A percentile compares a stretch with the other conserved stretches of the same genome.
These are phyloP conservation scores for Rotaria sp. DNA, from an alignment of 2,888 invertebrate genomes.

Conservation along the genomic window DNA sequence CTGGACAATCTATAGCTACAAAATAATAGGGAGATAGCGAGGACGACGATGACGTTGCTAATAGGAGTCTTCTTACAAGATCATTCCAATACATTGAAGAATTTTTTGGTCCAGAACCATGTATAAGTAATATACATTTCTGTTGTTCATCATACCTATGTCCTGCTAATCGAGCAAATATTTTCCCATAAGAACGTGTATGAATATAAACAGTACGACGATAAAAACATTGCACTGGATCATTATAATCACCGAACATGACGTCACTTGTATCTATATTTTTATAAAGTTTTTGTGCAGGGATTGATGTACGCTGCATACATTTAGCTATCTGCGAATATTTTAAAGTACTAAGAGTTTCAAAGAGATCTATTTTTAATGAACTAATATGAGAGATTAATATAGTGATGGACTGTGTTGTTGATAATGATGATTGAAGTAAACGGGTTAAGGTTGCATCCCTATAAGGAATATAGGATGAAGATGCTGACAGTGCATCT, in stretches of 20 bases:
- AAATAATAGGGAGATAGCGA: conserved; percentile 26
- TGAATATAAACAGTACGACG: conserved; percentile 27
- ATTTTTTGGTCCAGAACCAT: background rate
- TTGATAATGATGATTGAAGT: conserved; percentile 26
- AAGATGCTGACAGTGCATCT: background rate
- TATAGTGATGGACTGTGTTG: background rate
- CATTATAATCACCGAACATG: conserved; percentile 21
- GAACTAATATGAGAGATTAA: conserved; percentile 15
- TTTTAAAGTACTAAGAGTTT: conserved; percentile 18
- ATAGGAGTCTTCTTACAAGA: background rate
- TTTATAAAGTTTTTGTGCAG: background rate
- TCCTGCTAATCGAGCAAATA: conserved; percentile 23
- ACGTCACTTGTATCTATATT: conserved; percentile 15
- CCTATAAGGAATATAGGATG: conserved; percentile 12
- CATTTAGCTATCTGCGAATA: conserved; percentile 20
- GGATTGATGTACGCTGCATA: background rate
- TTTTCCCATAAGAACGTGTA: conserved; percentile 15
- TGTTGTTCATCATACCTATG: conserved; percentile 5
- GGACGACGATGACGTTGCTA: background rate
- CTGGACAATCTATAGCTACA: background rate
- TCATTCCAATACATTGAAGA: conserved; percentile 24
- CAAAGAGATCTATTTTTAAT: background rate
- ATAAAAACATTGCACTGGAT: conserved; percentile 4
- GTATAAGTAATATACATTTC: conserved; percentile 17
- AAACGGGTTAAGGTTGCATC: conserved; percentile 22